Evolutionary conservation across 2,113 vertebrate genomes (phyloP), one percentile per base, ranked within the genome.

Genomic region (Balaeniceps rex): DNA sequence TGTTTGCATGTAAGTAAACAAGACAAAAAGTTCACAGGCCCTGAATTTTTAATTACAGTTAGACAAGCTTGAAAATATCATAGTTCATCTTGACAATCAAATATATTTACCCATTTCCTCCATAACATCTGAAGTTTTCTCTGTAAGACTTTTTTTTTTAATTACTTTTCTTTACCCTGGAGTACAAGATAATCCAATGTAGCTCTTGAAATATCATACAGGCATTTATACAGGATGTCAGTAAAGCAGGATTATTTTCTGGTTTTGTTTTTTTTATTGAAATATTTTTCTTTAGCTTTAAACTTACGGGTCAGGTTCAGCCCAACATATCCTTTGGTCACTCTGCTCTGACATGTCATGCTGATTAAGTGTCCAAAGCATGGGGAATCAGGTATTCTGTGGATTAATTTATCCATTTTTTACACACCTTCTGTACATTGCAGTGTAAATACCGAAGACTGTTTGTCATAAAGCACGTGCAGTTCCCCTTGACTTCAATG

Each of bases 241-340:
- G 4, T 34, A 85, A 68, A 74, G 7, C 14, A 61, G 23, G 9
- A 69, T 69, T 69, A 47, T 76, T 60, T 78, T 60, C 4, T 57
- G 22, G 13, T 28, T 38, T 47, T 14, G 11, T 38, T 14, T 6
- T 5, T 12, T 15, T 38, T 8, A 44, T 12, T 9, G 25, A 83
- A 24, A 23, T 42, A 74, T 58, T 94, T 90, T 31, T 57, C 36
- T 86, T 93, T 55, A 51, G 16, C 33, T 87, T 93, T 87, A 61
- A 47, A 68, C 36, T 49, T 61, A 31, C 11, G 33, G n/a, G 8
- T 71, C 0, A 0, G 5, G 3, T 75, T 84, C 11, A 61, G 44
- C 54, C 14, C 31, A 87, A 3, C 19, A 15, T 74, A 10, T 64
- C 24, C 14, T 52, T 84, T 65, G 8, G 31, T 69, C 7, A 10